Evolutionary conservation across 2,797 vertebrate genomes (phyloP).

Genomic region (Acrossocheilus fasciatus): DNA sequence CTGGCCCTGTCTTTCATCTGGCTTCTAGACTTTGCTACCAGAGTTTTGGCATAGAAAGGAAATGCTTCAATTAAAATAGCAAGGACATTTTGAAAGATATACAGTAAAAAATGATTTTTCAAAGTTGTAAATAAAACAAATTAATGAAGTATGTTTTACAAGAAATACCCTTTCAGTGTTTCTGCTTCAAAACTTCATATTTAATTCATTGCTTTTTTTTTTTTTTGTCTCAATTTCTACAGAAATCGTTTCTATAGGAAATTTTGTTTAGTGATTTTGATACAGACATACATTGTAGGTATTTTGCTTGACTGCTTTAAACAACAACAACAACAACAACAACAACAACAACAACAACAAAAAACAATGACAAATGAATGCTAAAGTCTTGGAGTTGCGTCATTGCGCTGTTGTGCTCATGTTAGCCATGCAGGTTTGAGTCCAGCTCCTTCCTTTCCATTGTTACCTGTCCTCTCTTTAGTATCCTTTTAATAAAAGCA

Average conservation of each 20-base stretch:
- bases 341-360: neutral
- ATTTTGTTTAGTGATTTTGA: neutral
- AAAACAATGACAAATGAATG: neutral
- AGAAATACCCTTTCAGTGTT: neutral
- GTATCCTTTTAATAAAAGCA: neutral
- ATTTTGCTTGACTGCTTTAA: too few species aligned
- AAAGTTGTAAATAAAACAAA: neutral
- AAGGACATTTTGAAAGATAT: neutral
- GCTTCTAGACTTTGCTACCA: neutral
- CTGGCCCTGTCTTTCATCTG: constrained; percentile 7
- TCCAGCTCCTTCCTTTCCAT: neutral
- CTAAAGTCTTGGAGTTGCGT: neutral
- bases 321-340: neutral
- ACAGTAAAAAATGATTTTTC: neutral
- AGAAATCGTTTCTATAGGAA: neutral
- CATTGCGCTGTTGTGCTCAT: neutral
- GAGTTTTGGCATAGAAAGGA: constrained; percentile 21
- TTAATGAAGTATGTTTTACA: too few species aligned
- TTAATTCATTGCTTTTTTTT: neutral
- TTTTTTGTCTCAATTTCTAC: too few species aligned
- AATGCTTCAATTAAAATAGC: constrained; percentile 4
- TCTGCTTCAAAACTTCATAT: neutral
- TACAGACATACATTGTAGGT: too few species aligned
- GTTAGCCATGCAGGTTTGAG: neutral
- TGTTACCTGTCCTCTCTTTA: neutral